A percentile compares a stretch with the other conserved stretches of the same genome.
Evolutionary conservation across 2,888 invertebrate species (phyloP).

Genomic region (Trimorus sp.): DNA sequence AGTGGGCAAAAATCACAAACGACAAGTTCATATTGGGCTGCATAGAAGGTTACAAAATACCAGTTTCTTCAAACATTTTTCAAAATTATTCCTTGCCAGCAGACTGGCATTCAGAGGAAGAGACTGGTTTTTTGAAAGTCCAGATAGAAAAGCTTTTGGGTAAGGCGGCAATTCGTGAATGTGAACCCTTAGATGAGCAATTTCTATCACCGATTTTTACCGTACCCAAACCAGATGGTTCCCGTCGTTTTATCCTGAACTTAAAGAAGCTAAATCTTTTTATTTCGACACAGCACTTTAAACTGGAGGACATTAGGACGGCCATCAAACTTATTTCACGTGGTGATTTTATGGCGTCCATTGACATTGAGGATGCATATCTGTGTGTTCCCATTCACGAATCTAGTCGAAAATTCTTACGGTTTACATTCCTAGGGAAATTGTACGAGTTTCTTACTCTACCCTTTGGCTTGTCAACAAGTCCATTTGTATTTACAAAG

Average conservation of each 20-base stretch:
- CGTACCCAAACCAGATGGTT: not conserved
- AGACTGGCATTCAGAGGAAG: not conserved
- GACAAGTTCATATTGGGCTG: slow-evolving; percentile 1
- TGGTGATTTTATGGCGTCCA: slow-evolving; percentile 15
- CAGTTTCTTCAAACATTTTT: not conserved
- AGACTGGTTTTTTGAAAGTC: not conserved
- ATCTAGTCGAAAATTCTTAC: slow-evolving; percentile 22
- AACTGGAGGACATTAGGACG: slow-evolving; percentile 65
- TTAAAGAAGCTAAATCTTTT: slow-evolving; percentile 56
- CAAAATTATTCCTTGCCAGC: not conserved
- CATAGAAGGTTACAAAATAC: not conserved
- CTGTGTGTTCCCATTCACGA: slow-evolving; percentile 29
- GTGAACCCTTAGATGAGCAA: slow-evolving; percentile 17
- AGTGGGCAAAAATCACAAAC: slow-evolving; percentile 34
- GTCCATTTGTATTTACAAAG: slow-evolving; percentile 32
- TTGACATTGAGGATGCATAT: slow-evolving; percentile 40
- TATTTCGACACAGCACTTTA: slow-evolving; percentile 56
- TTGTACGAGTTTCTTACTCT: slow-evolving; percentile 31
- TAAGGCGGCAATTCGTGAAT: slow-evolving; percentile 23
- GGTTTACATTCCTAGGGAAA: slow-evolving; percentile 16
- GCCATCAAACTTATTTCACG: slow-evolving; percentile 27
- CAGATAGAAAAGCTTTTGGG: slow-evolving; percentile 8
- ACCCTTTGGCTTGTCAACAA: slow-evolving; percentile 27
- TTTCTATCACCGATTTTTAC: not conserved
- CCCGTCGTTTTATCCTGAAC: slow-evolving; percentile 58